Base-by-base conservation (phyloP, 2,113 vertebrate species). In the Empidonax traillii region DNA sequence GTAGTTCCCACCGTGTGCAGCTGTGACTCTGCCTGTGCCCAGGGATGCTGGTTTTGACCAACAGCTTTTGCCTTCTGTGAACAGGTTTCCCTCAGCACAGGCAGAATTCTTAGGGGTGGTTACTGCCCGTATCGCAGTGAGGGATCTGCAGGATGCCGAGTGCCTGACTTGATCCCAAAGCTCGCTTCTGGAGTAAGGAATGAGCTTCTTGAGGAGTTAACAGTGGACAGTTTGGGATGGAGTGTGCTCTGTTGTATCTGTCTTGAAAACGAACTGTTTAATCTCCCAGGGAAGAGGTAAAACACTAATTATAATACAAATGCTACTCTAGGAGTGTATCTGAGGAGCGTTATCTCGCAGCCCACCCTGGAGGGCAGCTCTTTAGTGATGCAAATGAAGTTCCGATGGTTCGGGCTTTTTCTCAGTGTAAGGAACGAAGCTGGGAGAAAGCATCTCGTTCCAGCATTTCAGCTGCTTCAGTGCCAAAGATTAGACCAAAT, bases 401-500 rank as follows among this genome's bases (percentile, higher is more conserved):
- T 83, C 67, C 79, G 59, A 53, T 46, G 33, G n/a, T 66, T 83
- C 43, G n/a, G 43, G 37, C 11, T 91, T 87, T 87, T 75, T 67
- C 80, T 65, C 28, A 53, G n/a, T 80, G 65, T 28, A 49, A 88
- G 75, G 62, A 72, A 27, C 72, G 28, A 55, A 84, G 67, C 82
- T 80, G 71, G 37, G 72, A 90, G 72, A 75, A 80, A 67, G 61
- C 65, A 51, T 25, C 2, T 0, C 47, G 65, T 87, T 78, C 79
- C 69, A 63, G 83, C 86, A 27, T 52, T 94, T 90, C 92, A 89
- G 52, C 80, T 78, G 80, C 86, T 55, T 66, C 28, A 2, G 28
- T 89, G 94, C 86, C 94, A 90, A 90, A 82, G 63, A 44, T 85
- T 65, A 94, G 85, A 82, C 94, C 90, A 85, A 95, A 92, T 33